Evolutionary conservation across 2,888 invertebrate genomes (phyloP), one percentile per base, ranked within the genome.

Genomic region (Diaprepes abbreviatus): DNA sequence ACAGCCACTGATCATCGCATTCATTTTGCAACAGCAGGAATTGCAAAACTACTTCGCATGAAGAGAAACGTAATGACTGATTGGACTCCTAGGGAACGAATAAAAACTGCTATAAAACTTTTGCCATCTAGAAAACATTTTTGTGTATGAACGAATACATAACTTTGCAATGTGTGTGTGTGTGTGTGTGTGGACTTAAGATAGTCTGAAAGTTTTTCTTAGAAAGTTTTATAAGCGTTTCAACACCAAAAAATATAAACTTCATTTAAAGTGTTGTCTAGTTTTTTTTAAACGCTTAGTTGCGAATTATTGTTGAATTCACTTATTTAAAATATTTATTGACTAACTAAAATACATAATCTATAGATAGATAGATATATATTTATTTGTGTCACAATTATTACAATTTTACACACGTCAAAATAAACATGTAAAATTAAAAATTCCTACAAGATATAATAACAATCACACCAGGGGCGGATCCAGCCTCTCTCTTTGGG

Each of bases 1-100:
- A 77, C 76, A 75, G 73, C 75, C 74, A 74, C 79, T 81, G 81
- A 81, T 81, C 79, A 79, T 77, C 74, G 76, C 79, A 80, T 80
- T 79, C 79, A 77, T 73, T 72, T 75, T 70, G 72, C 73, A 77
- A 74, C 76, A 72, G 70, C 73, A 70, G 70, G 76, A 75, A 78
- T 79, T 79, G 79, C 77, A 76, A 72, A 74, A 73, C 75, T 70
- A 66, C 71, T 62, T 70, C 73, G 73, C 76, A 77, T 79, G 79
- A 78, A 78, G 78, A 68, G 74, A 69, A 62, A 74, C 67, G 74
- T 79, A 79, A 79, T 80, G 80, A 79, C 73, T 77, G 79, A 79
- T 78, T 79, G 76, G 78, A 75, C 75, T 74, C 74, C 77, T 74
- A 67, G 78, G 78, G 79, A 78, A 77, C 79, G 76, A 77, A 77